Base-by-base conservation (phyloP, 2,888 invertebrate genomes). In the Gastrophysa polygoni region DNA sequence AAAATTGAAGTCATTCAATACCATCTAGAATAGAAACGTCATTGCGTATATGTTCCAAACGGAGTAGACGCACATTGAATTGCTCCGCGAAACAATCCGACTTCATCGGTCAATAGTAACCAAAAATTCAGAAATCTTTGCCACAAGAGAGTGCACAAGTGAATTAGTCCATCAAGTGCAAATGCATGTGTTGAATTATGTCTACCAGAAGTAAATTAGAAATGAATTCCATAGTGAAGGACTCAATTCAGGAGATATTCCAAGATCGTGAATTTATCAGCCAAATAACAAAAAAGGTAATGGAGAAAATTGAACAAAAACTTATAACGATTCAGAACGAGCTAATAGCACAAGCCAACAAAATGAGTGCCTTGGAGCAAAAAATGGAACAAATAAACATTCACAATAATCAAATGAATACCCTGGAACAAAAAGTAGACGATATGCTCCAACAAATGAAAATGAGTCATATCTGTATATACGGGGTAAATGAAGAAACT, bases 201-300 rank as follows among this genome's bases (percentile, higher is more conserved):
- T 2, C 32, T 32, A 32, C 32, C 8, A 32, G 32, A 32, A 32
- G 8, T 8, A 32, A 32, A 32, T 2, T n/a, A n/a, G n/a, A n/a
- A n/a, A n/a, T n/a, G n/a, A n/a, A n/a, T n/a, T 11, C 21, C 17
- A 3, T n/a, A 4, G 7, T 48, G 14, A 11, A 48, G 14, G 17
- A 20, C n/a, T 2, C 14, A 7, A 48, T n/a, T 17, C 38, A 34
- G 14, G 24, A 52, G 29, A 10, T 46, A 21, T 49, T 49, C 20
- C 11, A 24, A 49, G 48, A 49, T 24, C 7, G 28, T 2, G 48
- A 49, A 1, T 49, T 24, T 8, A 49, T 49, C 16, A 49, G 48
- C 17, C 24, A 14, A 49, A 49, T 49, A 49, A 28, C 28, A 49
- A 49, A 49, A 49, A 49, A 49, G 48, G 28, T 49, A n/a, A 49